Evolutionary conservation across 2,888 invertebrate genomes (phyloP).

Genomic region (Torymus texanus): DNA sequence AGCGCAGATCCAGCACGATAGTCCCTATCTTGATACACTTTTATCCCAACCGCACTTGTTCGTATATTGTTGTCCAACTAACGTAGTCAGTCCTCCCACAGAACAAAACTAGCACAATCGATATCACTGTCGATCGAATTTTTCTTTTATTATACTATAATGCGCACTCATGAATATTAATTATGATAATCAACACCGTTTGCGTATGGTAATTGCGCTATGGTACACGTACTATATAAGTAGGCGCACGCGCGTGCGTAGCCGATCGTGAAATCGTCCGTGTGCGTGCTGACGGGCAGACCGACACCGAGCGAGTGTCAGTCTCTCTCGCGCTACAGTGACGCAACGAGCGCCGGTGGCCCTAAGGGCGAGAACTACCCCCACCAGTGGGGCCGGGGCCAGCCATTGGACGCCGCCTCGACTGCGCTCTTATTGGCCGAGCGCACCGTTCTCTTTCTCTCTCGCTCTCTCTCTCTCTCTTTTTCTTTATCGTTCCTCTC

Average conservation of each 20-base stretch:
- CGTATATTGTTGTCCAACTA: no score
- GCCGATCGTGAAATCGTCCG: slow-evolving; percentile 5
- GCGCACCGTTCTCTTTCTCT: neutral
- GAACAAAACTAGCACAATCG: no score
- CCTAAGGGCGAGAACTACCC: slow-evolving; percentile 70
- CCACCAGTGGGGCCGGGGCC: slow-evolving; percentile 61
- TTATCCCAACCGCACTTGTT: neutral
- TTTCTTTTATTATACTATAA: no score
- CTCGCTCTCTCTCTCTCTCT: no score
- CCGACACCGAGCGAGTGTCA: slow-evolving; percentile 71
- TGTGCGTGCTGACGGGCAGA: slow-evolving; percentile 60
- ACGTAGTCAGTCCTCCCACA: no score
- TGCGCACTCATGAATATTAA: slow-evolving; percentile 20
- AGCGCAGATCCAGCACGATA: slow-evolving; percentile 64
- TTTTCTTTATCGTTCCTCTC: no score
- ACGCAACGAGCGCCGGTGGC: slow-evolving; percentile 69
- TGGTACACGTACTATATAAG: no score
- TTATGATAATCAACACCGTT: no score
- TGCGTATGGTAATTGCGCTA: no score
- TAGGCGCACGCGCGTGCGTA: no score
- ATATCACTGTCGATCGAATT: no score
- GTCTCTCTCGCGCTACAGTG: slow-evolving; percentile 60
- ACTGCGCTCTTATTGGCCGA: slow-evolving; percentile 59
- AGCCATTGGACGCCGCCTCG: slow-evolving; percentile 62
- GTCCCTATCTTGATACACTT: neutral